These are phyloP conservation scores for Eustalomyia histrio DNA, from an alignment of 2,888 invertebrate species.

Conservation along the genomic window DNA sequence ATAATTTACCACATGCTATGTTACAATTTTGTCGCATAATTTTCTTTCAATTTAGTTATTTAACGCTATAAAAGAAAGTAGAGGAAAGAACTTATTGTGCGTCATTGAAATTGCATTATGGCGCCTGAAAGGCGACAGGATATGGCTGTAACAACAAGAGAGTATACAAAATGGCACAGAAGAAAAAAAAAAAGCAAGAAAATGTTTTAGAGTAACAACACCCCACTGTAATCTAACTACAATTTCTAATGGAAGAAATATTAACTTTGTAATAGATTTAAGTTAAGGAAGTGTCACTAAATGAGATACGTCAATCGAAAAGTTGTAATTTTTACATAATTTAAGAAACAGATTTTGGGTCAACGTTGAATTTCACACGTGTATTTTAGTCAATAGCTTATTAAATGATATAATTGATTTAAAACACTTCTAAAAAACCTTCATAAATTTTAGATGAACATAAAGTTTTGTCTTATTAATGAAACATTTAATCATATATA, in stretches of 20 bases:
- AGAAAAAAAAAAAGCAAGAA: constrained; percentile 19
- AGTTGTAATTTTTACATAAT: too few species aligned
- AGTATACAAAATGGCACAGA: constrained; percentile 20
- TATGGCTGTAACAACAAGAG: constrained; percentile 56
- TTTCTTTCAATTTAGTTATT: constrained; percentile 65
- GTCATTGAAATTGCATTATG: constrained; percentile 67
- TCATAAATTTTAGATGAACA: too few species aligned
- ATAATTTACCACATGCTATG: constrained; percentile 67
- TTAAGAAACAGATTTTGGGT: too few species aligned
- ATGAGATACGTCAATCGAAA: background rate
- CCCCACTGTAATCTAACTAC: constrained; percentile 58
- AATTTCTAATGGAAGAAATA: constrained; percentile 57
- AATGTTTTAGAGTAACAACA: constrained; percentile 42
- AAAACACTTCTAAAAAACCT: too few species aligned
- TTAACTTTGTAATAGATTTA: constrained; percentile 56
- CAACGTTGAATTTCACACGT: too few species aligned
- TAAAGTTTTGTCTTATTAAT: too few species aligned
- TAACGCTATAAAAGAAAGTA: constrained; percentile 53
- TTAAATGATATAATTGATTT: too few species aligned
- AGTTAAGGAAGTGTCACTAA: constrained; percentile 37
- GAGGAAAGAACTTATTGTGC: constrained; percentile 59
- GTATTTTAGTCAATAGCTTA: too few species aligned
- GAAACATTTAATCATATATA: too few species aligned
- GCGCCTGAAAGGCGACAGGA: constrained; percentile 65
- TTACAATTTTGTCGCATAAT: constrained; percentile 67